Base-by-base conservation (phyloP, 2,888 invertebrate genomes). In the Lathronympha strigana region DNA sequence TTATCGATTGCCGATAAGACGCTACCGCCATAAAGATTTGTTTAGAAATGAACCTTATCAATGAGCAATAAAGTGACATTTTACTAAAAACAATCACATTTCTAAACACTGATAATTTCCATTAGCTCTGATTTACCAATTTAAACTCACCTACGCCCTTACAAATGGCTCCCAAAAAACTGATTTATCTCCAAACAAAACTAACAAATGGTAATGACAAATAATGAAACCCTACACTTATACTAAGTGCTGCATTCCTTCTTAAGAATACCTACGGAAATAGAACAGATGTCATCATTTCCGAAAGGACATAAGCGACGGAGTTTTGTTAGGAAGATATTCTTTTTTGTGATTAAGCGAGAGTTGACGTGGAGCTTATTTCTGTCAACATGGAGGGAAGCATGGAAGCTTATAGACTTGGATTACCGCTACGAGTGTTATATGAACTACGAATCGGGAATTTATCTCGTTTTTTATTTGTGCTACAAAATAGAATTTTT, bases 201-300 rank as follows among this genome's bases (percentile, higher is more conserved):
- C 47, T 63, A 64, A 64, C 58, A 60, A 66, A 60, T 58, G 64
- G 51, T 60, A 66, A 54, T 60, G 60, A 66, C 64, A 60, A 66
- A 66, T 64, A 57, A 53, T 66, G 64, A 66, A 66, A 60, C 64
- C 28, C 51, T 36, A 66, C 64, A 66, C 64, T 60, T 60, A 53
- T 23, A 66, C 53, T 60, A 66, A 66, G 60, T 66, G 63, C 63
- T 64, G 25, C 71, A 62, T 70, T 67, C 64, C 70, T 68, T 68
- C 71, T 70, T 70, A 68, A 67, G 71, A 69, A 67, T 67, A 68
- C 69, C 72, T 63, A 54, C 66, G n/a, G 43, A 73, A 76, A 75
- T 74, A 75, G 71, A 68, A 40, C 38, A 43, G 28, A 13, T 13
- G 0, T 21, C 36, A 19, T 13, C 11, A 11, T 2, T 25, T 40